These are phyloP conservation scores for Lepidurus apus DNA, from an alignment of 1,140 invertebrate species.

Conservation along the genomic window DNA sequence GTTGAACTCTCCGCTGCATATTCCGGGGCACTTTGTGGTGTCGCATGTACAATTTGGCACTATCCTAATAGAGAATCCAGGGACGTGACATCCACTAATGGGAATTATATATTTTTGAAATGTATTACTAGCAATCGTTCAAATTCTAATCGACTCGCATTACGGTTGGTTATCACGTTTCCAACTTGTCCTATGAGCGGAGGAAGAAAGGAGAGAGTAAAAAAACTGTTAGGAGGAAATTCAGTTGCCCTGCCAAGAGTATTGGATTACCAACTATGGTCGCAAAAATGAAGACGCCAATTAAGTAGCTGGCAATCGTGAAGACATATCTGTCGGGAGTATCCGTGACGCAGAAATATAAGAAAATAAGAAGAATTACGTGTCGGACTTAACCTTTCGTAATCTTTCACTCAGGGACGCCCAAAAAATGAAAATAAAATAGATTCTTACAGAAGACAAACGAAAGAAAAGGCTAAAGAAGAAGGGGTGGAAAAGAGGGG, in stretches of 20 bases:
- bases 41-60: slow-evolving; percentile 94
- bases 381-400: not conserved
- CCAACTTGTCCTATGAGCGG: slow-evolving; percentile 74
- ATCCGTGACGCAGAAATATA: slow-evolving; percentile 24
- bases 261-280: slow-evolving; percentile 78
- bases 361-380: slow-evolving; percentile 3
- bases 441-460: not conserved
- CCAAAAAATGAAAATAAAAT: not conserved
- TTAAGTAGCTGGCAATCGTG: slow-evolving; percentile 92
- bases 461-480: not conserved
- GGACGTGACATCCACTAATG: not conserved
- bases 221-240: not conserved
- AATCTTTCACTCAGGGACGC: not conserved
- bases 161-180: slow-evolving; percentile 93
- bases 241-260: not conserved
- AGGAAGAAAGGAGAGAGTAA: slow-evolving; percentile 31
- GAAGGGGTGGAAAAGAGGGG: not conserved
- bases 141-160: slow-evolving; percentile 93
- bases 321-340: slow-evolving; percentile 81
- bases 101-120: not conserved
- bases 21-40: slow-evolving; percentile 93
- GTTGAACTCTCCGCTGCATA: slow-evolving; percentile 85
- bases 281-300: slow-evolving; percentile 97
- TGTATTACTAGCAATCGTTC: slow-evolving; percentile 69
- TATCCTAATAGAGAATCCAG: slow-evolving; percentile 55